Conservation (phyloP, 1,140 invertebrate genomes). For the Drosophila aff. region DNA sequence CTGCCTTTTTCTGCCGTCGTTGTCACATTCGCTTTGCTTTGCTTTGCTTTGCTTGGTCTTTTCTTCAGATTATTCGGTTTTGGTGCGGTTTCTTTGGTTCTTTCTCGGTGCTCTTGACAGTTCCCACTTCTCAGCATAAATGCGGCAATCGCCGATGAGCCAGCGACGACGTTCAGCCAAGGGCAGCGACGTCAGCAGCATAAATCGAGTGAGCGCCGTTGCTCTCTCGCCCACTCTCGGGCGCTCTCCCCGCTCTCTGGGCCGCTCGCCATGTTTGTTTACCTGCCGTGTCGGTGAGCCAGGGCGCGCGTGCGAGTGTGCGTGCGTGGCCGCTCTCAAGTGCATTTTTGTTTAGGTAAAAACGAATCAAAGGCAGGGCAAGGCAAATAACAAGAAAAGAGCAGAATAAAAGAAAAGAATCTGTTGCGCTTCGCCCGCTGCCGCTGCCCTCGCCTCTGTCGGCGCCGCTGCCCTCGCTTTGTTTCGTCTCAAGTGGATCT, state of each 20-base stretch:
- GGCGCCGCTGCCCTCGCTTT: conserved; percentile 45
- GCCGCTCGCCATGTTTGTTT: conserved; percentile 73
- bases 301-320: conserved; percentile 16
- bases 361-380: conserved; percentile 79
- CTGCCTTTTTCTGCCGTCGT: conserved; percentile 76
- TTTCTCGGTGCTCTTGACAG: conserved; percentile 66
- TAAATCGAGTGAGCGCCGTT: conserved; percentile 55
- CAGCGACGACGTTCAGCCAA: conserved; percentile 61
- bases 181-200: conserved; percentile 63
- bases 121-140: conserved; percentile 76
- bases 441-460: conserved; percentile 31
- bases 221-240: conserved; percentile 26
- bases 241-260: conserved; percentile 22
- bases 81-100: conserved; percentile 19
- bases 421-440: conserved; percentile 76
- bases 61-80: conserved; percentile 46
- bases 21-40: conserved; percentile 80
- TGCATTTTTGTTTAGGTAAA: conserved; percentile 82
- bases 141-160: conserved; percentile 45
- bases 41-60: conserved; percentile 67
- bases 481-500: conserved; percentile 78
- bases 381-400: conserved; percentile 78
- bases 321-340: conserved; percentile 66
- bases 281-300: conserved; percentile 60
- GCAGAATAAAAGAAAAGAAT: conserved; percentile 71